These are phyloP conservation scores for Equus przewalskii DNA, from an alignment of 2,113 vertebrate species.

Conservation along the genomic window DNA sequence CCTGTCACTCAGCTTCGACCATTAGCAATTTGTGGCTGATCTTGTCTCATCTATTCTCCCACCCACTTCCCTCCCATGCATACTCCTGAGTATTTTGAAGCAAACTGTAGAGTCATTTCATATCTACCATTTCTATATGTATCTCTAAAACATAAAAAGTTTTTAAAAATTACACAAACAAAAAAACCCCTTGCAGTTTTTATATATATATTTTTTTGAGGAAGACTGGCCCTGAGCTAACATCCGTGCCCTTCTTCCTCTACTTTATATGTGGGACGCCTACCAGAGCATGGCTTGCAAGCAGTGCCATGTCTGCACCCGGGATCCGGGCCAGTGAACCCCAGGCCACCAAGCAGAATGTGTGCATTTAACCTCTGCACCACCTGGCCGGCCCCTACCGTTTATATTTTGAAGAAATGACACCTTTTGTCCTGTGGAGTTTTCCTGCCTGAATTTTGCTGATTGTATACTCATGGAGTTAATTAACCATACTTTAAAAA, in stretches of 20 bases:
- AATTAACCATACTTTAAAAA: slow-evolving; percentile 12
- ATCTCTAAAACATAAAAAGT: slow-evolving; percentile 9
- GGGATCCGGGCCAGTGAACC: too few relatives aligned
- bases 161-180: background rate
- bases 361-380: too few relatives aligned
- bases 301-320: too few relatives aligned
- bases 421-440: background rate
- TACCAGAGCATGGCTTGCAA: too few relatives aligned
- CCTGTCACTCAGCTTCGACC: background rate
- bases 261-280: too few relatives aligned
- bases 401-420: slow-evolving; percentile 23
- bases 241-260: too few relatives aligned
- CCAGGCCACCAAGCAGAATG: too few relatives aligned
- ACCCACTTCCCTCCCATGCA: background rate
- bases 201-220: background rate
- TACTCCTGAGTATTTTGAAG: slow-evolving; percentile 22
- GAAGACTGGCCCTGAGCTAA: too few relatives aligned
- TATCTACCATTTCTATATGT: background rate
- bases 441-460: background rate
- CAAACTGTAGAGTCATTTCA: background rate
- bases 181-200: background rate
- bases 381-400: too few relatives aligned
- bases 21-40: background rate
- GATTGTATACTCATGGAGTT: background rate
- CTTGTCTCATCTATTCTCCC: background rate